Evolutionary conservation across 2,888 invertebrate genomes (phyloP).

Genomic region (Hartigia nigra): DNA sequence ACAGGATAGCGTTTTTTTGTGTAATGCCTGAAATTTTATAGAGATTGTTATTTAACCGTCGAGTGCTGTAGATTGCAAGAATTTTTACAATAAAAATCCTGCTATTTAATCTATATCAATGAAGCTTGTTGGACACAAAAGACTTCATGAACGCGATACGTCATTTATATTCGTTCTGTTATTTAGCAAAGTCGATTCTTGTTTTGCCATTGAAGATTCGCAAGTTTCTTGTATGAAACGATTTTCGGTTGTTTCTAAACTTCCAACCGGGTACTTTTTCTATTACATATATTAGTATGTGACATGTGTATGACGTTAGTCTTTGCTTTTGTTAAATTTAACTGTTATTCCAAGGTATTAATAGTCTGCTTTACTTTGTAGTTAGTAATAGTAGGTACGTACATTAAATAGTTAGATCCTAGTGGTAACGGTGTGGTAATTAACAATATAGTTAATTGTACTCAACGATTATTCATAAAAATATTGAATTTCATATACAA

Average conservation of each 20-base stretch:
- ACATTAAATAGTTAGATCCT: slow-evolving; percentile 27
- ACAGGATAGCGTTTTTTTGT: not conserved
- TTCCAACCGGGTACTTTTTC: not conserved
- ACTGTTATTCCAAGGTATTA: not conserved
- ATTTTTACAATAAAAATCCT: not conserved
- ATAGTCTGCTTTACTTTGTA: not conserved
- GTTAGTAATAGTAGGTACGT: slow-evolving; percentile 7
- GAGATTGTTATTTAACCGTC: not conserved
- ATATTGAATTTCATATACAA: not conserved
- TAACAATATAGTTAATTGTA: not conserved
- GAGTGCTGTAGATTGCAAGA: not conserved
- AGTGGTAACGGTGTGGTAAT: slow-evolving; percentile 6
- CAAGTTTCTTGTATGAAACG: not conserved
- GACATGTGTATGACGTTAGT: not conserved
- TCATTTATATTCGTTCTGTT: not conserved
- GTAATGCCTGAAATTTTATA: not conserved
- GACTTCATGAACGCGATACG: not conserved
- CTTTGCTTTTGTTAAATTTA: not conserved
- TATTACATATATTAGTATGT: not conserved
- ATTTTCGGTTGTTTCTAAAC: not conserved
- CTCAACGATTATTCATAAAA: not conserved
- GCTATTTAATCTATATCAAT: not conserved
- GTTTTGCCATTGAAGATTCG: not conserved
- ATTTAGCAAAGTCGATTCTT: not conserved
- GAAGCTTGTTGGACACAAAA: not conserved